Evolutionary conservation across 2,113 vertebrate species (phyloP).

Genomic region (Sialia sialis): DNA sequence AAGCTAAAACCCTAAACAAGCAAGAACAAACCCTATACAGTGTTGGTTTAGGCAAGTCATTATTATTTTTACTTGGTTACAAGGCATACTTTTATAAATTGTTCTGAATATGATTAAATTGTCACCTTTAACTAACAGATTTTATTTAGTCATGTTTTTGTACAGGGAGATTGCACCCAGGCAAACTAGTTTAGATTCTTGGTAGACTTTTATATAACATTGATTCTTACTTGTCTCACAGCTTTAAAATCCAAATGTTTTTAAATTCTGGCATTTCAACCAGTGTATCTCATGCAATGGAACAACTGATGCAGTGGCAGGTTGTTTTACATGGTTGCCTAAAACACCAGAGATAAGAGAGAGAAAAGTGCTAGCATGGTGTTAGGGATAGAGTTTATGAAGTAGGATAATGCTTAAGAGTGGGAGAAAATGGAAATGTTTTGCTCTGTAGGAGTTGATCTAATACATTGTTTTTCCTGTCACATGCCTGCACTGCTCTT

Average conservation of each 20-base stretch:
- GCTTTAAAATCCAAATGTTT: background rate
- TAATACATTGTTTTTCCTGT: background rate
- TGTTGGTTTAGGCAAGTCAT: background rate
- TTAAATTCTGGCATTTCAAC: background rate
- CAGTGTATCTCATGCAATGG: background rate
- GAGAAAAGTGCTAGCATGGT: background rate
- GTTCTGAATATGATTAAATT: background rate
- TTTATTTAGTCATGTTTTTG: background rate
- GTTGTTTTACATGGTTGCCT: background rate
- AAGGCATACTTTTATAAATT: background rate
- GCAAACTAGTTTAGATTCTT: background rate
- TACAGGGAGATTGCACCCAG: background rate
- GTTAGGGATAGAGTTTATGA: background rate
- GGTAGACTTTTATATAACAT: background rate
- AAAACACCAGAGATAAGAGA: background rate
- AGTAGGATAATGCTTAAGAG: background rate
- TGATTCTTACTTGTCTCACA: background rate
- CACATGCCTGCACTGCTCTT: background rate
- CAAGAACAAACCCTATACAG: rapidly evolving
- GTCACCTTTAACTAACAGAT: background rate
- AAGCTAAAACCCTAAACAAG: background rate
- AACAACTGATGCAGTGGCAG: background rate
- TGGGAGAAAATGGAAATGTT: background rate
- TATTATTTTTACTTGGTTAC: background rate
- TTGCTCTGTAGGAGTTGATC: background rate